A percentile compares a stretch with the other conserved stretches of the same genome.
phyloP scores from a whole-genome alignment of 1,140 invertebrate genomes.

The Lordiphosa collinella region DNA sequence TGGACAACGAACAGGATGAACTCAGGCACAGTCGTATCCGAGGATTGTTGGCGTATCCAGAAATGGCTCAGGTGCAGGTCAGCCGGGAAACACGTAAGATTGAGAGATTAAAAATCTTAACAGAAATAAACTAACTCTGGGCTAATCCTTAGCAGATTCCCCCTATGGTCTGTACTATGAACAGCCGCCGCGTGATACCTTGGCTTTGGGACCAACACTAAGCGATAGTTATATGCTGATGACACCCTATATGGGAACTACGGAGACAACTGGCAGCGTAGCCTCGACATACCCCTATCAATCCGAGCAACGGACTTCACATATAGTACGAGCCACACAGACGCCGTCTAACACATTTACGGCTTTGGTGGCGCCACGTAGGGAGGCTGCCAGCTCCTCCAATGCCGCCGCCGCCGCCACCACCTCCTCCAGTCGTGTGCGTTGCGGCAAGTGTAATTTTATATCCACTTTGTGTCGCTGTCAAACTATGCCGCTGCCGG shows the following conservation, averaged over 20 bases:
- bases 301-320: background rate
- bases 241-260: slow-evolving; percentile 24
- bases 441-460: slow-evolving; percentile 44
- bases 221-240: slow-evolving; percentile 48
- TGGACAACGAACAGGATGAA: slow-evolving; percentile 69
- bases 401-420: background rate
- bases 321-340: slow-evolving; percentile 4
- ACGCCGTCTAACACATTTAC: slow-evolving; percentile 16
- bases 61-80: slow-evolving; percentile 23
- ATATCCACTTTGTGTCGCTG: slow-evolving; percentile 32
- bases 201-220: slow-evolving; percentile 12
- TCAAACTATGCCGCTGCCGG: background rate
- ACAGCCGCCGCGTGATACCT: slow-evolving; percentile 24
- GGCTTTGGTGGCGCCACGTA: slow-evolving; percentile 25
- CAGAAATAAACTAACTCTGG: background rate
- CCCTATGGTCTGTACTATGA: slow-evolving; percentile 28
- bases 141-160: slow-evolving; percentile 17
- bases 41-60: slow-evolving; percentile 30
- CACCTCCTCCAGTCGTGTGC: background rate
- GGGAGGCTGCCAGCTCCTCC: slow-evolving; percentile 19
- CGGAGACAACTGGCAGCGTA: slow-evolving; percentile 11
- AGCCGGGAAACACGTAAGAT: slow-evolving; percentile 46
- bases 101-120: background rate
- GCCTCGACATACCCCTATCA: slow-evolving; percentile 14
- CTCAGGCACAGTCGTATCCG: slow-evolving; percentile 44